These are phyloP conservation scores for Hetaerina americana DNA, from an alignment of 1,140 invertebrate species.

Conservation along the genomic window DNA sequence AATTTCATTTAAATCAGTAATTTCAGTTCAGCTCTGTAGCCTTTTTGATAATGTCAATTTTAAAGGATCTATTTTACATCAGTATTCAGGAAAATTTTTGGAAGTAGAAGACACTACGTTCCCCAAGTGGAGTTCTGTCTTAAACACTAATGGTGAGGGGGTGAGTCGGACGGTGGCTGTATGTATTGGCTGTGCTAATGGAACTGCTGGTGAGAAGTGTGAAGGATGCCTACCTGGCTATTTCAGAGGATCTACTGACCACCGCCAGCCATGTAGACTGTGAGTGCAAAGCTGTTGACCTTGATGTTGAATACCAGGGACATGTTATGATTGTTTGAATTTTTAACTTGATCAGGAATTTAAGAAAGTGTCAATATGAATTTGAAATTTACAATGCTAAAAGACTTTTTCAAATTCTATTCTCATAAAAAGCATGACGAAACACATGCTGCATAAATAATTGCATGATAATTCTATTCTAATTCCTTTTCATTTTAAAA, in stretches of 20 bases:
- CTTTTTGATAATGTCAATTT: not conserved
- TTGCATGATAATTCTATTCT: no score
- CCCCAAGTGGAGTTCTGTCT: constrained; percentile 7
- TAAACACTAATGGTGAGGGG: constrained; percentile 27
- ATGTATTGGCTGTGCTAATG: constrained; percentile 75
- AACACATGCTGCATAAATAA: no score
- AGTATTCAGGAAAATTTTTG: not conserved
- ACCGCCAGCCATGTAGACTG: constrained; percentile 56
- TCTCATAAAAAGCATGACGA: no score
- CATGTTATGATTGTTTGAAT: no score
- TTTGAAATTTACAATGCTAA: no score
- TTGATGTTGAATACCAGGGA: not conserved
- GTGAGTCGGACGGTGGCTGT: constrained; percentile 54
- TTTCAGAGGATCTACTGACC: constrained; percentile 70
- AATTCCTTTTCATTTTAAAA: no score
- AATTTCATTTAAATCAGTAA: no score
- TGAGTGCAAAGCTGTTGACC: constrained; percentile 32
- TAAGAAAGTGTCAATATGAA: no score
- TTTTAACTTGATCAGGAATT: no score
- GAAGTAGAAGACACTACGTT: not conserved
- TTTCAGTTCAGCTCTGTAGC: no score
- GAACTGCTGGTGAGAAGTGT: constrained; percentile 71
- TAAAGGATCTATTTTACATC: not conserved
- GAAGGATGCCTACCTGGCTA: constrained; percentile 71
- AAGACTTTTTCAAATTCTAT: no score